phyloP scores from a whole-genome alignment of 2,113 vertebrate genomes.

The Heterocephalus glaber region DNA sequence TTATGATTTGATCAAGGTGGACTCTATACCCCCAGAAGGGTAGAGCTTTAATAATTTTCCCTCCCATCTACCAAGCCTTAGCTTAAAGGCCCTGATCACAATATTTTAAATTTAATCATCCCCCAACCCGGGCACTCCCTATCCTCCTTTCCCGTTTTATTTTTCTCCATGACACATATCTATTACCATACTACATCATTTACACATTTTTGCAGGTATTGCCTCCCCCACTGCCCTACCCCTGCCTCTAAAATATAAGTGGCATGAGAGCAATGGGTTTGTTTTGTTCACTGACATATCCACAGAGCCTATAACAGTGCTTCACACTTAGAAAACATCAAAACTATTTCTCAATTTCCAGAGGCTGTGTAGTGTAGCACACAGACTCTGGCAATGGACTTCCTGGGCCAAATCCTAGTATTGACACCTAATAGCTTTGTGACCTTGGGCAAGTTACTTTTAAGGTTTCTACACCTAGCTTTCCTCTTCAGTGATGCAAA shows the following conservation, averaged over 20 bases:
- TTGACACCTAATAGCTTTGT: neutral
- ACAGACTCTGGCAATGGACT: neutral
- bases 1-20: neutral
- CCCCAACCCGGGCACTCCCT: neutral
- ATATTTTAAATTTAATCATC: conserved; percentile 1
- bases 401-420: neutral
- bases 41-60: neutral
- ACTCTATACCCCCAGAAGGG: neutral
- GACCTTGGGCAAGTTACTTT: neutral
- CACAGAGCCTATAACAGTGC: neutral
- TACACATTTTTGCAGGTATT: neutral
- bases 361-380: neutral
- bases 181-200: neutral
- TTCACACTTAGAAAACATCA: neutral
- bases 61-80: neutral
- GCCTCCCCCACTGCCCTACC: neutral
- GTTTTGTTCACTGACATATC: neutral
- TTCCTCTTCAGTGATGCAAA: conserved; percentile 22
- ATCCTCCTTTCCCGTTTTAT: neutral
- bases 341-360: conserved; percentile 23
- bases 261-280: neutral
- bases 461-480: neutral
- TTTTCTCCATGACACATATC: neutral
- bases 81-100: neutral
- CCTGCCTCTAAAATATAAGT: neutral